Base-by-base conservation (phyloP, 2,797 vertebrate species). In the Epinephelus awoara region DNA sequence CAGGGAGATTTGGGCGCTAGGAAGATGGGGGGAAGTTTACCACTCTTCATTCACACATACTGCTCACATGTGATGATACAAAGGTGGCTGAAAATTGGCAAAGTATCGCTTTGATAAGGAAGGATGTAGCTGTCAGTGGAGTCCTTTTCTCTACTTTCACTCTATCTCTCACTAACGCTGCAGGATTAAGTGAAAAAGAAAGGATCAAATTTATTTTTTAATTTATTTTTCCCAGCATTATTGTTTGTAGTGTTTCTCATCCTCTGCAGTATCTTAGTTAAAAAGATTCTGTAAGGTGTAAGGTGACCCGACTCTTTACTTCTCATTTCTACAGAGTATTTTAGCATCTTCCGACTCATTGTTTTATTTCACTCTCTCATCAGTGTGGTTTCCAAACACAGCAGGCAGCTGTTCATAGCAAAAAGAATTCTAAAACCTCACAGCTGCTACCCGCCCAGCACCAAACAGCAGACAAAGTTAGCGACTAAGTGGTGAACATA, bases 191-290 rank as follows among this genome's bases (percentile, higher is more conserved):
- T 50, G 34, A 40, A 51, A 52, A 19, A 57, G 67, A 64, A 63
- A 74, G 65, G 56, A 68, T 63, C 61, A 72, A 68, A 72, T 68
- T 64, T 73, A n/a, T n/a, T n/a, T n/a, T n/a, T n/a, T n/a, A n/a
- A n/a, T n/a, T n/a, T n/a, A n/a, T n/a, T n/a, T n/a, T n/a, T n/a
- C 85, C 78, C 69, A 44, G 54, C 81, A 73, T 84, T 88, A 77
- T 72, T 68, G 25, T 72, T 29, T 66, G 18, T 62, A n/a, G 5
- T 65, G 29, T 56, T 49, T 67, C 17, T 63, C 19, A 5, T 2
- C 4, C 9, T 51, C 29, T 64, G 29, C 10, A 55, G 47, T 47
- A 15, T 59, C 59, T 27, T 23, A 17, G 38, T 21, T 44, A 14
- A 8, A 6, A 63, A 56, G 9, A 7, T 54, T 47, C n/a, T 59